phyloP scores from a whole-genome alignment of 2,797 vertebrate genomes.

The Megaceryle alcyon region DNA sequence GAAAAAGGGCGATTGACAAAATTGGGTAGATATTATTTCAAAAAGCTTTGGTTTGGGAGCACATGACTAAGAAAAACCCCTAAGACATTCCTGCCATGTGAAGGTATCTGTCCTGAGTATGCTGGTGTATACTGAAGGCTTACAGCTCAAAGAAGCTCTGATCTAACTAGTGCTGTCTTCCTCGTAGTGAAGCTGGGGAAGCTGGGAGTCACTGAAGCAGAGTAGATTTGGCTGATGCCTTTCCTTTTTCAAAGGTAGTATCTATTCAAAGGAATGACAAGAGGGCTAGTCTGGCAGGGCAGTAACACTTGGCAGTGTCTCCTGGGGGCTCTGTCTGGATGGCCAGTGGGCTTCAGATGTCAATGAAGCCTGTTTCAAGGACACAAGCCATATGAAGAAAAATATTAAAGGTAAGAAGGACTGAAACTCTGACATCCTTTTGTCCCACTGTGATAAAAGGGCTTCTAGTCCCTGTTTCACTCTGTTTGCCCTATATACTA shows the following conservation, averaged over 20 bases:
- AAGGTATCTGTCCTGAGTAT: not conserved
- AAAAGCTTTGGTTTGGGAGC: not conserved
- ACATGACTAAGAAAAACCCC: not conserved
- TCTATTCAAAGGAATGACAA: not conserved
- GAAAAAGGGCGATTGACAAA: not conserved
- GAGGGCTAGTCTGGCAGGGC: rapidly evolving
- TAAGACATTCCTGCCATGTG: not conserved
- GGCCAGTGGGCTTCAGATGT: not conserved
- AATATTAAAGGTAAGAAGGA: not conserved
- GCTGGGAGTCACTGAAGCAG: not conserved
- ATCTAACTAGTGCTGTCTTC: not conserved
- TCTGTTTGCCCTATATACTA: not conserved
- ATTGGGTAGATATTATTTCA: not conserved
- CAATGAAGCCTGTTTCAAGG: not conserved
- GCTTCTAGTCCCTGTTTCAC: not conserved
- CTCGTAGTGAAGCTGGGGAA: not conserved
- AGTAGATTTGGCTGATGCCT: not conserved
- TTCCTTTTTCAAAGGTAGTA: not conserved
- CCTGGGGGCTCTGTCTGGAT: not conserved
- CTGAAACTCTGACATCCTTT: not conserved
- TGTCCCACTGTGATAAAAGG: not conserved
- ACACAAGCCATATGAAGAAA: not conserved
- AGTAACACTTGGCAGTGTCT: not conserved
- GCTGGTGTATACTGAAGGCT: not conserved
- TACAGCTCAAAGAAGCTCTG: not conserved